phyloP scores from a whole-genome alignment of 2,797 vertebrate species.

The Macropus fuliginosus region DNA sequence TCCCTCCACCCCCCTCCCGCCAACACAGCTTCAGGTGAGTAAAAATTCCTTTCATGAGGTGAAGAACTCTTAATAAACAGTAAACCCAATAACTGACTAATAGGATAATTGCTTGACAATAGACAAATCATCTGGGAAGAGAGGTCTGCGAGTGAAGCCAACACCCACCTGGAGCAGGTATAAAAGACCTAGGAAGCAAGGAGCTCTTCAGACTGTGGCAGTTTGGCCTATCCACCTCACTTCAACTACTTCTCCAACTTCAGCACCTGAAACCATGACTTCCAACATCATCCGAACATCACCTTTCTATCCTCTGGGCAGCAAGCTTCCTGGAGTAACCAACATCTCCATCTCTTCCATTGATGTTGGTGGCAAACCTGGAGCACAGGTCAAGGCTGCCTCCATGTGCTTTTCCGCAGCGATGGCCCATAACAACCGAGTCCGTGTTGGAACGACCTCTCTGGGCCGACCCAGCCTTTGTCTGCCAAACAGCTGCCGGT shows the following conservation, averaged over 20 bases:
- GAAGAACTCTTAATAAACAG: constrained; percentile 19
- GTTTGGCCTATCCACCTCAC: not conserved
- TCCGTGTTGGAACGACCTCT: not conserved
- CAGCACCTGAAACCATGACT: constrained; percentile 16
- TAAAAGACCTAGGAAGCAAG: constrained; percentile 11
- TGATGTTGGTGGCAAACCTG: not conserved
- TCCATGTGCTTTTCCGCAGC: constrained; percentile 1
- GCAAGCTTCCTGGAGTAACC: not conserved
- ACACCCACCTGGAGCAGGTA: constrained; percentile 24
- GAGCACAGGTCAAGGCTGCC: not conserved
- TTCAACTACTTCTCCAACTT: not conserved
- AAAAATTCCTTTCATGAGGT: constrained; percentile 50
- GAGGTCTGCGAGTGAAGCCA: constrained; percentile 24
- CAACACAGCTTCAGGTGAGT: constrained; percentile 46
- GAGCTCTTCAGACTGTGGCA: constrained; percentile 15
- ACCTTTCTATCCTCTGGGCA: not conserved
- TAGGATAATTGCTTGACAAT: not conserved
- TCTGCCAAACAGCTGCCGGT: constrained; percentile 25
- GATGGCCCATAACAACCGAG: not conserved
- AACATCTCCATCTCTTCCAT: not conserved
- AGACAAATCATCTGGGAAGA: constrained; percentile 1
- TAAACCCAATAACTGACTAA: constrained; percentile 54
- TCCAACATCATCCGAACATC: constrained; percentile 18
- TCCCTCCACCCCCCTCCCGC: not conserved
- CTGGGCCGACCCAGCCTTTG: constrained; percentile 54